Evolutionary conservation across 53 echinoderm and acorn worm genomes (phyloP), one percentile per base, ranked within the genome.

Genomic region (Actinopyga echinites): DNA sequence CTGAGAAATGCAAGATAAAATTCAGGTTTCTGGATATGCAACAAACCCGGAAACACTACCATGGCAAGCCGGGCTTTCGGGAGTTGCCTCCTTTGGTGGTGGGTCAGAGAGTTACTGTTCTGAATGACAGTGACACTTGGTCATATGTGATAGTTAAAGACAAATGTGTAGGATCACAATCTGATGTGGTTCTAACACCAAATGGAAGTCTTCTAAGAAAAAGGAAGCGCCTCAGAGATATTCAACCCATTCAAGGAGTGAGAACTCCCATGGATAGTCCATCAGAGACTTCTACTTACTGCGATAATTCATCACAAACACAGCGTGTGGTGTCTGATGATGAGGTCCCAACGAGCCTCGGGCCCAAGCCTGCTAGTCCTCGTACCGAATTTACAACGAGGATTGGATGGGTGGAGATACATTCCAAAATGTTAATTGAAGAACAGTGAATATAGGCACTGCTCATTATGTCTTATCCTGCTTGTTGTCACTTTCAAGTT

Each of bases 111-210:
- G 75, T 75, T 23, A 75, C 28, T 53, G 75, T 75, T 12, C 26
- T 75, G 19, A 75, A 75, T 10, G 75, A 75, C 8, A 49, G 45
- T 75, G 12, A 10, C 22, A 75, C 54, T 75, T 49, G 52, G 75
- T 21, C 45, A 45, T 52, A 24, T 75, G 43, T 52, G 45, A 6
- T 75, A n/a, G 52, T 53, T 53, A 8, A 53, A 75, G 75, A 44
- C 24, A 75, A 75, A n/a, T 75, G 49, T 74, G 3, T 74, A 3
- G 43, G 17, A 49, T 43, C 74, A 22, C 45, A 6, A 10, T 74
- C 74, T 23, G 38, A 40, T 74, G 22, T 53, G 6, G 54, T 53
- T 53, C 19, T 45, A 53, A 75, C 54, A 5, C 75, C 54, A 75
- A 75, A 75, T 44, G 75, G 28, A 40, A 75, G 22, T 49, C 44